These are phyloP conservation scores for Oikopleura vanhoeffeni DNA, from an alignment of 23 tunicate species.

Conservation along the genomic window DNA sequence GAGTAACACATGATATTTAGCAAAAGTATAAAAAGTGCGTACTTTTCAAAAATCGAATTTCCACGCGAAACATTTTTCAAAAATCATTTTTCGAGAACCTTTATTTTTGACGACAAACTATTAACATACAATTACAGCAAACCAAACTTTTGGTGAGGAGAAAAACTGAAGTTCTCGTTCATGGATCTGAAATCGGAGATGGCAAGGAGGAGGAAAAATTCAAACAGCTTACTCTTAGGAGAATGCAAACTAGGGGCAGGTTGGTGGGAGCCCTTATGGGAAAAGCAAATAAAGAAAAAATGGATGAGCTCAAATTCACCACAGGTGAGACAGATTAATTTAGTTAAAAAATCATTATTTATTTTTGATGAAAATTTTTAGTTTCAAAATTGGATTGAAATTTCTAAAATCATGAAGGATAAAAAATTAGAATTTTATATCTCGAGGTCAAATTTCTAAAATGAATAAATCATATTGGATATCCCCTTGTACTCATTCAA, in stretches of 20 bases:
- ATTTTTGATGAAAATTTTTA: too few relatives aligned
- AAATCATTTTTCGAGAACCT: not conserved
- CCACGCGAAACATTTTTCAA: not conserved
- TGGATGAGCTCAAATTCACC: not conserved
- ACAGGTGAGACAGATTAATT: too few relatives aligned
- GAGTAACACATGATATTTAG: too few relatives aligned
- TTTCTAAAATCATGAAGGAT: too few relatives aligned
- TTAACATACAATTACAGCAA: not conserved
- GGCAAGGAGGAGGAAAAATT: conserved; percentile 4
- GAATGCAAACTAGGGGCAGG: conserved; percentile 5
- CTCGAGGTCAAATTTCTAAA: too few relatives aligned
- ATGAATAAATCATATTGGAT: too few relatives aligned
- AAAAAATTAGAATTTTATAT: too few relatives aligned
- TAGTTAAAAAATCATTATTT: too few relatives aligned
- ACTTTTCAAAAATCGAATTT: not conserved
- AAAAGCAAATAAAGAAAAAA: not conserved
- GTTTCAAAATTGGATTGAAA: too few relatives aligned
- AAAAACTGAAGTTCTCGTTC: conserved; percentile 11
- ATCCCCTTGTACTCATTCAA: too few relatives aligned
- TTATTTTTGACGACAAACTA: not conserved
- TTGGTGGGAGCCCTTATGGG: not conserved
- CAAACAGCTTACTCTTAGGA: not conserved
- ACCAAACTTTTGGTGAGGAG: not conserved
- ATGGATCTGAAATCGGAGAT: not conserved
- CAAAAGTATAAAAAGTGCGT: too few relatives aligned